Evolutionary conservation across 2,888 invertebrate genomes (phyloP), one percentile per base, ranked within the genome.

Genomic region (Nephrocerus scutellatus): DNA sequence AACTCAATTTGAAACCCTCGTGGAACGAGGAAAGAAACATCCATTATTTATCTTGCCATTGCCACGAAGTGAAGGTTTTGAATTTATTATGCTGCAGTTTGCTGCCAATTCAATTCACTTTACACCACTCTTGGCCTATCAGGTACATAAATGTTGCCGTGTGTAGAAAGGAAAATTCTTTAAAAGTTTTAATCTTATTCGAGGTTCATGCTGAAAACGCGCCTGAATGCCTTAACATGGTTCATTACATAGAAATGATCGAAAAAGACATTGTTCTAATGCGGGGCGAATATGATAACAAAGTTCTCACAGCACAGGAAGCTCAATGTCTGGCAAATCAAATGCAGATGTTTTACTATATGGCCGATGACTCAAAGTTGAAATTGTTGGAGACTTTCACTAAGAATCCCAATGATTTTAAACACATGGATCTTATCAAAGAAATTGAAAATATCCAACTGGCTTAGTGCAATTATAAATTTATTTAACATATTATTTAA

Each of bases 241-340:
- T 78, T 3, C 84, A 89, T 63, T 91, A 84, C 54, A 76, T 79
- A 1, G 90, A 91, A 59, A 71, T 87, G 3, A 68, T 70, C 49
- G 72, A 74, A 28, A 87, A 87, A 60, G 82, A 78, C 5, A 71
- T 90, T 26, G 75, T 91, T 9, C 69, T 91, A 23, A 87, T 91
- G 87, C 74, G 82, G 25, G 91, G 90, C 12, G 88, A 90, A 63
- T 90, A 79, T 62, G 88, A 91, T 59, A 77, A 75, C 55, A 84
- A 87, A 64, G 78, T 82, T 1, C 63, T 89, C 39, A 79, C 71
- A 60, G 79, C 75, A 0, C 75, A 79, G 57, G 90, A 91, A 67
- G 90, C 90, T 0, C 86, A 84, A 57, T 90, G 87, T 60, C 66
- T 91, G 36, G 86, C 82, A 1, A 89, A 90, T 63, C 84, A 90